A percentile compares a stretch with the other conserved stretches of the same genome.
These are phyloP conservation scores for Syngnathus typhle DNA, from an alignment of 2,113 vertebrate species.

Conservation along the genomic window DNA sequence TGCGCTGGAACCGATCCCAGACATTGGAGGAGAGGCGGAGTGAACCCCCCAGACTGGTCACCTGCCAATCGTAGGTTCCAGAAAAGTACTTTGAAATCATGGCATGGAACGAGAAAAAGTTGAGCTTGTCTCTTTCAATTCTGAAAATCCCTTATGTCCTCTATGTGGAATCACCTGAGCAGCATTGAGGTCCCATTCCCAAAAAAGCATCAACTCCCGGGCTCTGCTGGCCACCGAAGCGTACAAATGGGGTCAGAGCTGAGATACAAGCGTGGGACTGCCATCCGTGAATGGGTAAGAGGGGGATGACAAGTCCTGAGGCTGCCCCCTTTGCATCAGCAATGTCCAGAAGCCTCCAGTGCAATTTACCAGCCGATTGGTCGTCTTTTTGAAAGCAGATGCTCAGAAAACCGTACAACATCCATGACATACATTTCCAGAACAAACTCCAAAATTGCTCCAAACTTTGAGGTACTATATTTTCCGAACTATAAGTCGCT, in stretches of 20 bases:
- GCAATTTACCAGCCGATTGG: not conserved
- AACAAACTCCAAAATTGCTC: too few species aligned
- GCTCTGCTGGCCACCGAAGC: slow-evolving; percentile 29
- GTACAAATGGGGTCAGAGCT: slow-evolving; percentile 44
- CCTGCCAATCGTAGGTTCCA: too few species aligned
- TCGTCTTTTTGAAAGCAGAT: not conserved
- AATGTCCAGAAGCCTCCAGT: not conserved
- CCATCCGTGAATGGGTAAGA: slow-evolving; percentile 17
- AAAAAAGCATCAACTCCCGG: not conserved
- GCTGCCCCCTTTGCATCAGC: too few species aligned
- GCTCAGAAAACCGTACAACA: too few species aligned
- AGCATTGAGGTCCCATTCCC: slow-evolving; percentile 23
- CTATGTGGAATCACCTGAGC: slow-evolving; percentile 3
- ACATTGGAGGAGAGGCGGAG: too few species aligned
- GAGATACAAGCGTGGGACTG: slow-evolving; percentile 24
- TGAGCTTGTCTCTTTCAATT: not conserved
- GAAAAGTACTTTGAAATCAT: too few species aligned
- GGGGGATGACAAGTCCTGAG: slow-evolving; percentile 2
- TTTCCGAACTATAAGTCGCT: too few species aligned
- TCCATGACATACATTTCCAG: too few species aligned
- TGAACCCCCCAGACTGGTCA: too few species aligned
- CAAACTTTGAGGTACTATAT: too few species aligned
- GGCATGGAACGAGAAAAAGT: not conserved
- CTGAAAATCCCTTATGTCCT: not conserved
- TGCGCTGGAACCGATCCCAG: too few species aligned